Evolutionary conservation across 2,113 vertebrate genomes (phyloP), one percentile per base, ranked within the genome.

Genomic region (Dascyllus trimaculatus): DNA sequence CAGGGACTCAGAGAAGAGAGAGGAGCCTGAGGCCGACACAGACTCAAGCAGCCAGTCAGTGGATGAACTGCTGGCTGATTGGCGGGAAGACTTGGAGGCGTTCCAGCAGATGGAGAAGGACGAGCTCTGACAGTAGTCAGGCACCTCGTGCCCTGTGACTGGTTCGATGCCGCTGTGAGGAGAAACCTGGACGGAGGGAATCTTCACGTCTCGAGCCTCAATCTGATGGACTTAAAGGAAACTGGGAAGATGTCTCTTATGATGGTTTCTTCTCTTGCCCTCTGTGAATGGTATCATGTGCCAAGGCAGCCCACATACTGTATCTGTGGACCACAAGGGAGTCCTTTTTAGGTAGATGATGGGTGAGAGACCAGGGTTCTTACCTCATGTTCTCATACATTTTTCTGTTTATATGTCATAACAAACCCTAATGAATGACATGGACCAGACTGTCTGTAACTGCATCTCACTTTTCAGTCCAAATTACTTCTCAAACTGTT

Each of bases 91-190:
- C 91, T 95, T 99, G 94, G 97, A 99, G 94, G 98, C 97, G 1
- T 99, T 99, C 93, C 95, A 97, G 95, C 96, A 98, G 95, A 99
- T 99, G 98, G 97, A 98, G 85, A 98, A 97, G 77, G 98, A 99
- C 75, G 98, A 99, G 88, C 97, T 99, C 94, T 99, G 97, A 99
- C 95, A 94, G 91, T 35, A 4, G 19, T 64, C 61, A 7, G 49
- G 43, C 71, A 24, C 26, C 4, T 64, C 32, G 4, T 38, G 46
- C 56, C 70, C 69, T 68, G 73, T 60, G 70, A 85, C 74, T 69
- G 65, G 72, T 48, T 53, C 49, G 69, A 43, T 35, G 62, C 66
- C 38, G 17, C 65, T 43, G 15, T 18, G 63, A 38, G 59, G 21
- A 51, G 49, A 25, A 10, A 59, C 52, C 21, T 45, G 13, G 63